Conservation (phyloP, 2,113 vertebrate species). For the Isichthys henryi region DNA sequence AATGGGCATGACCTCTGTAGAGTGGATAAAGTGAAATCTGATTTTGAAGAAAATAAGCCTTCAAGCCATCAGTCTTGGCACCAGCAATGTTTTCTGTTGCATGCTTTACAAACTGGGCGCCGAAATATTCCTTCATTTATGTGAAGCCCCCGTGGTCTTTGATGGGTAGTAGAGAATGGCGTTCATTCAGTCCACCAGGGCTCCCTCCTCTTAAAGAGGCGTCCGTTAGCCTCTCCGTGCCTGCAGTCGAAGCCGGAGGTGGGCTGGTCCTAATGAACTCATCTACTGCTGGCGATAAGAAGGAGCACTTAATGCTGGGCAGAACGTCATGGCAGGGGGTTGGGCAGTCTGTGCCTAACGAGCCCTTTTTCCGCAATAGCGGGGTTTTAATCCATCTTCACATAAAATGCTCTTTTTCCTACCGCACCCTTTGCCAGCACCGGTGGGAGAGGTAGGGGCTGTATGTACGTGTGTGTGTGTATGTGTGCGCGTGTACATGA, state of each 20-base stretch:
- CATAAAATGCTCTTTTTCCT: constrained; percentile 31
- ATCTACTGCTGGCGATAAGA: constrained; percentile 19
- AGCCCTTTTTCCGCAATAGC: constrained; percentile 22
- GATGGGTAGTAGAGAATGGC: not conserved
- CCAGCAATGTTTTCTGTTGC: not conserved
- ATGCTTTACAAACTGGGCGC: not conserved
- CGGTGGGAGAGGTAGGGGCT: not conserved
- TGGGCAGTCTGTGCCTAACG: constrained; percentile 31
- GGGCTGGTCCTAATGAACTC: not conserved
- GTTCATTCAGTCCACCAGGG: not conserved
- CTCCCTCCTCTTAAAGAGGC: not conserved
- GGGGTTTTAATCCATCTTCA: constrained; percentile 38
- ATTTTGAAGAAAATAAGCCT: not conserved
- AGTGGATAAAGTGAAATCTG: not conserved
- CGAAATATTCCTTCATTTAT: not conserved
- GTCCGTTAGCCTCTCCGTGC: not conserved
- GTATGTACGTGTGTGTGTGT: too few species aligned
- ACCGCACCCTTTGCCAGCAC: not conserved
- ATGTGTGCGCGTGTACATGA: too few species aligned
- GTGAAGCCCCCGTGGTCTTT: not conserved
- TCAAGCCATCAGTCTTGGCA: not conserved
- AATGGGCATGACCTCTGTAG: not conserved
- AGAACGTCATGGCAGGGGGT: constrained; percentile 15
- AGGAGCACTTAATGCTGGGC: constrained; percentile 14
- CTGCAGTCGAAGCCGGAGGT: not conserved